Conservation (phyloP, 2,888 invertebrate species). For the Buathra laborator region DNA sequence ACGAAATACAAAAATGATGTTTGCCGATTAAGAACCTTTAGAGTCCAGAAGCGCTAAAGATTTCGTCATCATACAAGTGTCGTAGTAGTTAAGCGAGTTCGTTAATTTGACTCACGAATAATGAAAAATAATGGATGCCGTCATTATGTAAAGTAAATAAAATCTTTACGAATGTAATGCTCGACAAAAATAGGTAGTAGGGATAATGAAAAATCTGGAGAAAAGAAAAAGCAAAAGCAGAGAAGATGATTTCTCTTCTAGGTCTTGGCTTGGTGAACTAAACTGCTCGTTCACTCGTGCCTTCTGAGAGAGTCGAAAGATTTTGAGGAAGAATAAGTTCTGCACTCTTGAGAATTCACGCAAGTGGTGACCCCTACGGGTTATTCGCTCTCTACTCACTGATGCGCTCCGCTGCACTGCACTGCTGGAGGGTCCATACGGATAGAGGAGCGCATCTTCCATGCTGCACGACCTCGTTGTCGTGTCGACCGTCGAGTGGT, state of each 20-base stretch:
- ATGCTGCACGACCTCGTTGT: conserved; percentile 65
- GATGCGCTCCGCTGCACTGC: conserved; percentile 30
- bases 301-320: conserved; percentile 8
- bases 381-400: conserved; percentile 59
- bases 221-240: conserved; percentile 1
- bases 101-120: conserved; percentile 20
- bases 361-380: conserved; percentile 57
- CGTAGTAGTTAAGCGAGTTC: not conserved
- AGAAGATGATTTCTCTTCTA: conserved; percentile 48
- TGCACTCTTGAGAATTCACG: conserved; percentile 59
- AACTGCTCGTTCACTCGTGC: conserved; percentile 33
- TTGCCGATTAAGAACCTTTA: not conserved
- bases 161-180: conserved; percentile 24
- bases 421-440: conserved; percentile 31
- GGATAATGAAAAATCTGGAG: conserved; percentile 19
- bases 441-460: conserved; percentile 55
- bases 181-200: conserved; percentile 7
- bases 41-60: conserved; percentile 19
- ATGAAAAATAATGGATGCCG: conserved; percentile 2
- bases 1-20: not conserved
- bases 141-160: conserved; percentile 25
- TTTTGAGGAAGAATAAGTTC: conserved; percentile 50
- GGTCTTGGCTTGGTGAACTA: conserved; percentile 22
- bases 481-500: conserved; percentile 50
- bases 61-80: not conserved